A percentile compares a stretch with the other conserved stretches of the same genome.
Conservation (phyloP, 92 coral and sea anemone species). For the Anthopleura xanthogrammica region DNA sequence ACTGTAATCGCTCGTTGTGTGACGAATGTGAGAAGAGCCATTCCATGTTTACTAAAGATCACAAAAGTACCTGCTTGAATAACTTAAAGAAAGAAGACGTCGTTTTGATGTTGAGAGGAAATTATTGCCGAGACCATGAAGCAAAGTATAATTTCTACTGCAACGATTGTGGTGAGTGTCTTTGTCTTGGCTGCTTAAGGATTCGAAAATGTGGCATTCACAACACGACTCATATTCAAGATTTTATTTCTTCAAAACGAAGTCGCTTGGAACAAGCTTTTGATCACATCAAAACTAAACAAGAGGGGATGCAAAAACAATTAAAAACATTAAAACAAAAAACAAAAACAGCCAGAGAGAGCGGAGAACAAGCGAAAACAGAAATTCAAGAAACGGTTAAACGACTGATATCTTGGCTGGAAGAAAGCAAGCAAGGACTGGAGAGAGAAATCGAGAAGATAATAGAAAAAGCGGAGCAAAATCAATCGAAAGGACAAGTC, state of each 20-base stretch:
- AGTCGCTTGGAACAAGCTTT: neutral
- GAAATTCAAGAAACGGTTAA: constrained; percentile 5
- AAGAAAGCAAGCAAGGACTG: constrained; percentile 7
- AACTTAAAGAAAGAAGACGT: constrained; percentile 17
- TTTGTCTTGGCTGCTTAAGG: constrained; percentile 4
- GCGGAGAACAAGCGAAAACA: constrained; percentile 14
- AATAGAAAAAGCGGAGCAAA: constrained; percentile 9
- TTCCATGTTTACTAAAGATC: constrained; percentile 5
- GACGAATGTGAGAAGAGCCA: constrained; percentile 22
- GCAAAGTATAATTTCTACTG: neutral
- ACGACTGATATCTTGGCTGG: neutral
- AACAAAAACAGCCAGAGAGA: neutral
- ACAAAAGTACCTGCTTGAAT: neutral
- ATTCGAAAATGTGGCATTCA: neutral
- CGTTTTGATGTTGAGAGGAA: constrained; percentile 17
- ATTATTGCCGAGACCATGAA: neutral
- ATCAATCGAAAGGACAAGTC: neutral
- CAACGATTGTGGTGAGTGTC: neutral
- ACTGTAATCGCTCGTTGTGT: constrained; percentile 14
- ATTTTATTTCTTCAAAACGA: neutral
- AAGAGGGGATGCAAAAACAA: neutral
- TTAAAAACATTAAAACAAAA: neutral
- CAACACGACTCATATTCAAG: constrained; percentile 1
- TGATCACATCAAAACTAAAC: neutral
- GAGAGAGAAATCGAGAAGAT: constrained; percentile 1